These are phyloP conservation scores for Ranitomeya imitator DNA, from an alignment of 2,113 vertebrate genomes.

Conservation along the genomic window DNA sequence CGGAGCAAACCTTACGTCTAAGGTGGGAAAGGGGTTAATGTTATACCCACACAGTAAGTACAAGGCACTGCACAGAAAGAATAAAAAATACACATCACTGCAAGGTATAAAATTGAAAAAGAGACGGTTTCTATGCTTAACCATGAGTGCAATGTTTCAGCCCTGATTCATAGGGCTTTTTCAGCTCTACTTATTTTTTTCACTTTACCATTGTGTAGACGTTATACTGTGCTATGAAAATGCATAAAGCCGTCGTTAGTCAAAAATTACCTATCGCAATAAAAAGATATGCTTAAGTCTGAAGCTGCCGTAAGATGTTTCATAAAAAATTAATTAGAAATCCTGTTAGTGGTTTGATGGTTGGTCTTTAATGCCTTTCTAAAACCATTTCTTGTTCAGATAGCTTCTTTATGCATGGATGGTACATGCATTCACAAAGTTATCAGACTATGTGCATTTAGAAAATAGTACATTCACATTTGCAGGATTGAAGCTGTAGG, in stretches of 20 bases:
- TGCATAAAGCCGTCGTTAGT: not conserved
- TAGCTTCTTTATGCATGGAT: slow-evolving; percentile 1
- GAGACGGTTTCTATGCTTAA: too few relatives aligned
- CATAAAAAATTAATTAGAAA: slow-evolving; percentile 33
- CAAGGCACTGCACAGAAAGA: too few relatives aligned
- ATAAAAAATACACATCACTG: too few relatives aligned
- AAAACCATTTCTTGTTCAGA: not conserved
- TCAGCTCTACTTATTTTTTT: not conserved
- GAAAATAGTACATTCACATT: slow-evolving; percentile 2
- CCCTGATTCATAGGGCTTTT: too few relatives aligned
- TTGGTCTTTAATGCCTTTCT: not conserved
- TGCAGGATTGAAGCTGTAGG: not conserved
- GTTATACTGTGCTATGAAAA: not conserved
- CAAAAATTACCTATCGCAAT: not conserved
- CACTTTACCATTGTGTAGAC: not conserved
- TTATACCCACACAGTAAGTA: too few relatives aligned
- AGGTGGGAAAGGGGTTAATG: too few relatives aligned
- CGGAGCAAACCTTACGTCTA: too few relatives aligned
- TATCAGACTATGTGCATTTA: slow-evolving; percentile 11
- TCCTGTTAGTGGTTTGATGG: slow-evolving; percentile 34
- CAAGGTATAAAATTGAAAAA: too few relatives aligned
- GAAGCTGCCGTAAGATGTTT: slow-evolving; percentile 15
- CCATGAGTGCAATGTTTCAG: too few relatives aligned
- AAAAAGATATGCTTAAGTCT: not conserved
- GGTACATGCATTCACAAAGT: slow-evolving; percentile 24